Conservation (phyloP, 2,113 vertebrate genomes). For the Lanius collurio region DNA sequence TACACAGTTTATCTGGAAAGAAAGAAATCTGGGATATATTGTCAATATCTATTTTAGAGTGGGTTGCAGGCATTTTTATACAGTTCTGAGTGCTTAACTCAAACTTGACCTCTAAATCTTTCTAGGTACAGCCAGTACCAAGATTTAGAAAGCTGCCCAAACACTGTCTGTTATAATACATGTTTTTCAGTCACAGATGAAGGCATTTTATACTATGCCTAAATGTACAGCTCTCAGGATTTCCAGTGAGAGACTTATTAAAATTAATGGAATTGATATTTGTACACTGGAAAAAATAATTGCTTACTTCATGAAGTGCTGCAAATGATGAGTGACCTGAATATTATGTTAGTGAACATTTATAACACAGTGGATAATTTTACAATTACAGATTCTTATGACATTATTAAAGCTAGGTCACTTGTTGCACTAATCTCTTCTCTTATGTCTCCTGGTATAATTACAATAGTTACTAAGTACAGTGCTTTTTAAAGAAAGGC, state of each 20-base stretch:
- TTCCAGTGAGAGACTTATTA: not conserved
- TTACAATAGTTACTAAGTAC: constrained; percentile 17
- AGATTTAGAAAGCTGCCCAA: not conserved
- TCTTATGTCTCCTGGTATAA: constrained; percentile 23
- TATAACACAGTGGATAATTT: constrained; percentile 32
- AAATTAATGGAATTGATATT: constrained; percentile 50
- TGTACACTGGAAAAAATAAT: constrained; percentile 43
- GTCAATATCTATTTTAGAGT: not conserved
- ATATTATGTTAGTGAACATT: constrained; percentile 28
- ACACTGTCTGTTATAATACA: not conserved
- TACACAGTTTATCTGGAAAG: not conserved
- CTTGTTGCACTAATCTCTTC: constrained; percentile 27
- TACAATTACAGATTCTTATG: constrained; percentile 18
- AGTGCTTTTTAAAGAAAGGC: constrained; percentile 26
- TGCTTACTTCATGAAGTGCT: constrained; percentile 34
- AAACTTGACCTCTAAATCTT: not conserved
- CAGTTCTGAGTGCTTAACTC: not conserved
- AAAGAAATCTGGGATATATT: not conserved
- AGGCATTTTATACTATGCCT: not conserved
- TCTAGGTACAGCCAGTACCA: not conserved
- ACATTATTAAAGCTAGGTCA: constrained; percentile 56
- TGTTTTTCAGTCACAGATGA: not conserved
- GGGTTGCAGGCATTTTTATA: not conserved
- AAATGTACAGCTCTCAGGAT: not conserved
- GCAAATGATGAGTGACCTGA: constrained; percentile 36